phyloP scores from a whole-genome alignment of 2,888 invertebrate species.

The Thumatha senex region DNA sequence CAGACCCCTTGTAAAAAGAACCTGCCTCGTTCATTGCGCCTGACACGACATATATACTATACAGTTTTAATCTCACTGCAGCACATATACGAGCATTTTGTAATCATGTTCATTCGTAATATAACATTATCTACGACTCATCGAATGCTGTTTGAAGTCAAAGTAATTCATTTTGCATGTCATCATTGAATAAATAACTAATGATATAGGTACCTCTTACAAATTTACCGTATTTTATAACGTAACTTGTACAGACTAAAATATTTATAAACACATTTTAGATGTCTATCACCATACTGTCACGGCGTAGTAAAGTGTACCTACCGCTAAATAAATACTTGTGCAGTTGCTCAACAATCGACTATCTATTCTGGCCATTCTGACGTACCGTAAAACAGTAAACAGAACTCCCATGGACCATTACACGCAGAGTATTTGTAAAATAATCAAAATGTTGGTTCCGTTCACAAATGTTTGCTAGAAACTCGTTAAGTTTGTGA shows the following conservation, averaged over 20 bases:
- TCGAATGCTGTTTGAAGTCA: constrained; percentile 25
- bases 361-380: constrained; percentile 55
- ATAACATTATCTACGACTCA: constrained; percentile 31
- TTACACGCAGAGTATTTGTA: constrained; percentile 76
- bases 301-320: constrained; percentile 48
- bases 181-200: constrained; percentile 57
- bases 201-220: constrained; percentile 32
- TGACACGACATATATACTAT: constrained; percentile 44
- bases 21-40: constrained; percentile 58
- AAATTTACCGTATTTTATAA: constrained; percentile 42
- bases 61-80: constrained; percentile 50
- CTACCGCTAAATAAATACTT: constrained; percentile 71
- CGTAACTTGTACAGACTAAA: constrained; percentile 53
- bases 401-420: constrained; percentile 70
- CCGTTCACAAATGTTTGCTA: constrained; percentile 69
- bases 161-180: constrained; percentile 59
- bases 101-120: constrained; percentile 45
- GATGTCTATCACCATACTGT: constrained; percentile 57
- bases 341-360: constrained; percentile 58
- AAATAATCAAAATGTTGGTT: constrained; percentile 68
- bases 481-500: constrained; percentile 71
- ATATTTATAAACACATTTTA: constrained; percentile 71
- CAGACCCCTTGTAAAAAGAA: constrained; percentile 59
- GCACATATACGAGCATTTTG: constrained; percentile 48
- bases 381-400: constrained; percentile 66